phyloP scores from a whole-genome alignment of 1,140 invertebrate genomes.

The Araneus ventricosus region DNA sequence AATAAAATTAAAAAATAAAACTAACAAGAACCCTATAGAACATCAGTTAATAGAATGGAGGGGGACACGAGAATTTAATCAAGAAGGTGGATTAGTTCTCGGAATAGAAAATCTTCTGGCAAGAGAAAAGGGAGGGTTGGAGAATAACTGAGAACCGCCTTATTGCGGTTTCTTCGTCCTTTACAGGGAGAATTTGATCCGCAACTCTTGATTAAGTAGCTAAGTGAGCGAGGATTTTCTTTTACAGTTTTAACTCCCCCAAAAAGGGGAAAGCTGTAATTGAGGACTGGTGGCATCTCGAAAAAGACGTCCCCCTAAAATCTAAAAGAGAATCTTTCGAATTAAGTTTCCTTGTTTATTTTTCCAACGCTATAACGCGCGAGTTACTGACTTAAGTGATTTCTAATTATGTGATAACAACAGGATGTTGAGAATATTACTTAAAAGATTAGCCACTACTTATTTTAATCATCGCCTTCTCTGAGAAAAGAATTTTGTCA shows the following conservation, averaged over 20 bases:
- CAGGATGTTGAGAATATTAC: slow-evolving; percentile 17
- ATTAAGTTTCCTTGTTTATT: neutral
- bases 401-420: slow-evolving; percentile 39
- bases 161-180: slow-evolving; percentile 11
- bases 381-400: slow-evolving; percentile 7
- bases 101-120: slow-evolving; percentile 38
- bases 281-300: neutral
- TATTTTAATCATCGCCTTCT: neutral
- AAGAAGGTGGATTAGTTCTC: slow-evolving; percentile 21
- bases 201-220: slow-evolving; percentile 31
- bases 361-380: neutral
- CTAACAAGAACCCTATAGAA: neutral
- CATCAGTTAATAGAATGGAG: slow-evolving; percentile 44
- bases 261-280: neutral
- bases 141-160: neutral
- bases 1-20: neutral
- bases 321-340: neutral
- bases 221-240: slow-evolving; percentile 12
- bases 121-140: neutral
- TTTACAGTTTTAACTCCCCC: neutral
- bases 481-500: neutral
- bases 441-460: slow-evolving; percentile 5
- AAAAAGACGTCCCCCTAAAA: neutral
- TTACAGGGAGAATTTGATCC: slow-evolving; percentile 44
- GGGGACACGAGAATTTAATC: slow-evolving; percentile 43